Evolutionary conservation across 2,113 vertebrate genomes (phyloP), one percentile per base, ranked within the genome.

Genomic region (Salvator merianae): DNA sequence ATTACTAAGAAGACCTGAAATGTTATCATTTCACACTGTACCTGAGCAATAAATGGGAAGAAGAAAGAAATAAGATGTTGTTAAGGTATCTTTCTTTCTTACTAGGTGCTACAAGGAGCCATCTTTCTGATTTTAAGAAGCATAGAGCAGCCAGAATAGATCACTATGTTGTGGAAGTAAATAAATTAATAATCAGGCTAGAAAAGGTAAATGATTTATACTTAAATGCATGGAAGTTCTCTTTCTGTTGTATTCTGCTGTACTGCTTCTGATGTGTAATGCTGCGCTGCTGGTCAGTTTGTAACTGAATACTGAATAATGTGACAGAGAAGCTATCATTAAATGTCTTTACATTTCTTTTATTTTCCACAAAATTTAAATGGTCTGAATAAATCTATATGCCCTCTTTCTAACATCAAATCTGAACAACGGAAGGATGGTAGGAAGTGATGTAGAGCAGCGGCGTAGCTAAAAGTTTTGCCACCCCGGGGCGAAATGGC

Each of bases 161-260:
- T 91, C 98, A 99, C 93, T 99, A 99, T 81, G 98, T 99, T 87
- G 96, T 99, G 84, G 99, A 99, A 94, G 97, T 99, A 91, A 99
- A 99, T 95, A 99, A 99, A 92, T 95, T 99, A 86, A 97, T 99
- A 92, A 99, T 99, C 92, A 97, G 99, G 86, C 96, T 99, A 94
- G 98, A 99, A 93, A 99, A 99, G 97, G 98, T 99, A 90, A 95
- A 91, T 70, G 72, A 76, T 53, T 84, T 85, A 77, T 77, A 79
- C 77, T 62, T 26, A 1, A 80, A 16, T 74, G 53, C 82, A 81
- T 32, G 78, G 71, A 87, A 69, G 68, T 47, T 53, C 43, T 73
- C 2, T 65, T 47, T 79, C 36, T 40, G 72, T 18, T n/a, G 59
- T 77, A n/a, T 68, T 10, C 43, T 36, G 22, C 12, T 22, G 6